A percentile compares a stretch with the other conserved stretches of the same genome.
phyloP scores from a whole-genome alignment of 2,797 vertebrate genomes.

The Rachycentron canadum region DNA sequence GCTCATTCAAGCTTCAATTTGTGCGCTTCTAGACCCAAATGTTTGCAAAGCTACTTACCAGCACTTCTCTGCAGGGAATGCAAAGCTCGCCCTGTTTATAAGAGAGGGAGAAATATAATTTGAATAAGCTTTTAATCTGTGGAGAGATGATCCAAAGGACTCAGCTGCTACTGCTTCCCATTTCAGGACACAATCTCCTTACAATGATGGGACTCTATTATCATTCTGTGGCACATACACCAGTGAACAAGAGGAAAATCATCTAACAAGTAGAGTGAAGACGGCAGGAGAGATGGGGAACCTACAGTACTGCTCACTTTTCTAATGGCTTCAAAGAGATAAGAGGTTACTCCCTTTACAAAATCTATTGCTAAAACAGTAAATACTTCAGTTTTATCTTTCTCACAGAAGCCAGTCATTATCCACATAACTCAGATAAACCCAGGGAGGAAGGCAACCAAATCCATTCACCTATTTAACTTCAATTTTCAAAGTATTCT shows the following conservation, averaged over 20 bases:
- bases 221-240: slow-evolving; percentile 71
- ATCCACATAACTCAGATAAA: slow-evolving; percentile 22
- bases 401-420: slow-evolving; percentile 14
- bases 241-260: slow-evolving; percentile 59
- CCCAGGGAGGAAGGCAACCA: slow-evolving; percentile 1
- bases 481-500: not conserved
- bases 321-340: slow-evolving; percentile 44
- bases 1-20: slow-evolving; percentile 74
- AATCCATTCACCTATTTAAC: not conserved
- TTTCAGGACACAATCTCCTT: slow-evolving; percentile 76
- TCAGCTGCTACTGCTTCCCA: slow-evolving; percentile 61
- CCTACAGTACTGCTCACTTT: slow-evolving; percentile 32
- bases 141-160: slow-evolving; percentile 78
- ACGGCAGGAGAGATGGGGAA: slow-evolving; percentile 41
- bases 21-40: slow-evolving; percentile 70
- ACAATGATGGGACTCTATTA: slow-evolving; percentile 69
- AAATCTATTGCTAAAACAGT: slow-evolving; percentile 20
- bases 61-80: slow-evolving; percentile 72
- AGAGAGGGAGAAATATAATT: slow-evolving; percentile 75
- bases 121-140: slow-evolving; percentile 85
- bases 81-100: slow-evolving; percentile 74
- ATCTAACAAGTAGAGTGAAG: slow-evolving; percentile 51
- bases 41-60: slow-evolving; percentile 81
- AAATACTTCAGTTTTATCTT: slow-evolving; percentile 11
- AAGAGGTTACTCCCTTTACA: slow-evolving; percentile 6